Evolutionary conservation across 1,140 invertebrate species (phyloP).

Genomic region (Palaemon carinicauda): DNA sequence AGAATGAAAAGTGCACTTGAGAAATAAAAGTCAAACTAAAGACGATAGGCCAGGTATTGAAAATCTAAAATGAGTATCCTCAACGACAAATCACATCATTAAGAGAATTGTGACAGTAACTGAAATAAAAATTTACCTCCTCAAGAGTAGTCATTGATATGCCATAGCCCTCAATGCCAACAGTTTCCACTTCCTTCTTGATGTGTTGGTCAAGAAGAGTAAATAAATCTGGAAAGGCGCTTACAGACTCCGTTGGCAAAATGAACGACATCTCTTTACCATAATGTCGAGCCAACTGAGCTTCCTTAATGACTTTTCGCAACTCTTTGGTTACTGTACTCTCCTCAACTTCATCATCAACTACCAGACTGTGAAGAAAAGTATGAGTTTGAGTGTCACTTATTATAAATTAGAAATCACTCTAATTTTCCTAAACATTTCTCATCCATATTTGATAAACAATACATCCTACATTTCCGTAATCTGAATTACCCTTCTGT

Average conservation of each 20-base stretch:
- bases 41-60: too few species aligned
- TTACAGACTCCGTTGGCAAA: constrained; percentile 77
- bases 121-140: constrained; percentile 71
- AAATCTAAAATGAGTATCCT: background rate
- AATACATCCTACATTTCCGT: too few species aligned
- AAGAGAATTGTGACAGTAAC: background rate
- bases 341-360: constrained; percentile 70
- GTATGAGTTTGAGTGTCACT: too few species aligned
- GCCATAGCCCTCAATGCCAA: constrained; percentile 84
- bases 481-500: too few species aligned
- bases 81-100: background rate
- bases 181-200: constrained; percentile 69
- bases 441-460: too few species aligned
- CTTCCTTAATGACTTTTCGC: constrained; percentile 73
- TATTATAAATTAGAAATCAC: too few species aligned
- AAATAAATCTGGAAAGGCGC: constrained; percentile 78
- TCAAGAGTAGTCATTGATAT: constrained; percentile 94
- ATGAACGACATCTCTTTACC: constrained; percentile 80
- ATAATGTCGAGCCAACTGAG: constrained; percentile 76
- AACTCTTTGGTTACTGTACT: constrained; percentile 73
- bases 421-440: too few species aligned
- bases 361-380: constrained; percentile 65
- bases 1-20: too few species aligned
- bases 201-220: constrained; percentile 74
- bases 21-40: too few species aligned